Conservation (phyloP, 2,888 invertebrate genomes). For the Orchesella flavescens region DNA sequence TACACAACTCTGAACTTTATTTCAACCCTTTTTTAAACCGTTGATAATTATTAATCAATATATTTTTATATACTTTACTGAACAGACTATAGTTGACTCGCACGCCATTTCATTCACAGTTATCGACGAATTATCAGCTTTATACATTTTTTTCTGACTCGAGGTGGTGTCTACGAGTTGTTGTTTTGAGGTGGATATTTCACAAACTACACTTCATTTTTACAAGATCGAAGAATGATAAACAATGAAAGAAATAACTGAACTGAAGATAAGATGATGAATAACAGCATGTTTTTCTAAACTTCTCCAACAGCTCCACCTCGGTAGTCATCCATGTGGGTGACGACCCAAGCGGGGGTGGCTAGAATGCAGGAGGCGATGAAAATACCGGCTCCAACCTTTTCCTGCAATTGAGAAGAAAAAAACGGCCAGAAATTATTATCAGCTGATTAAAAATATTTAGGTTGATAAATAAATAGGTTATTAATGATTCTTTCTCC, state of each 20-base stretch:
- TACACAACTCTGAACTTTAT: background rate
- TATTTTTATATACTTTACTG: no score
- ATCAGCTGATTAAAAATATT: background rate
- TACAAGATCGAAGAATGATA: background rate
- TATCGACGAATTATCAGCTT: background rate
- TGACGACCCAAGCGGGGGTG: slow-evolving; percentile 70
- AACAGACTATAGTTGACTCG: no score
- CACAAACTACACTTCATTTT: background rate
- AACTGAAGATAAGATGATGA: background rate
- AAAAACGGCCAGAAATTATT: slow-evolving; percentile 3
- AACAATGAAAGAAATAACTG: background rate
- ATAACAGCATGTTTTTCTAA: background rate
- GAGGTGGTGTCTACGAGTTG: no score
- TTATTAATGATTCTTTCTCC: background rate
- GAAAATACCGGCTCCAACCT: slow-evolving; percentile 62
- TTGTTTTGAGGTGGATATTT: background rate
- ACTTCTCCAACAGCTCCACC: slow-evolving; percentile 38
- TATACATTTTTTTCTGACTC: background rate
- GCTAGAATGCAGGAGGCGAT: slow-evolving; percentile 62
- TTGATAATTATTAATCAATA: no score
- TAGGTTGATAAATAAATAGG: no score
- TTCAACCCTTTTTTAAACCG: no score
- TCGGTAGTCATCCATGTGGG: slow-evolving; percentile 72
- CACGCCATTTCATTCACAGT: no score
- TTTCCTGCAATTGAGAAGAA: slow-evolving; percentile 70